Evolutionary conservation across 23 tunicate species (phyloP).

Genomic region (Botrylloides violaceus): DNA sequence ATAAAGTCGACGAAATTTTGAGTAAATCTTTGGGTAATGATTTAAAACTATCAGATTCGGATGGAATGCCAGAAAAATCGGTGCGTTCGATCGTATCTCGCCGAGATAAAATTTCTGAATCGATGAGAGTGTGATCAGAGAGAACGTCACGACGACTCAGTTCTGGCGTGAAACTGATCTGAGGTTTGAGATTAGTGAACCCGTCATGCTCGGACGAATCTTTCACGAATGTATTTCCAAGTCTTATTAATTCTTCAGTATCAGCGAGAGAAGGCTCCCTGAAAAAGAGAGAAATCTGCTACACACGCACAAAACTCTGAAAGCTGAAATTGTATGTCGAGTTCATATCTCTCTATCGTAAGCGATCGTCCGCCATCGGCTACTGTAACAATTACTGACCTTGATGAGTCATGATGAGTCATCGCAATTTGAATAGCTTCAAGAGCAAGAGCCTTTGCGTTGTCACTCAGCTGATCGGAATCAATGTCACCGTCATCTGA

Average conservation of each 20-base stretch:
- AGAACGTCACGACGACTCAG: not conserved
- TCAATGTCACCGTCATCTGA: conserved; percentile 77
- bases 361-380: too few species aligned
- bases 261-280: conserved; percentile 21
- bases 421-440: conserved; percentile 7
- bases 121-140: conserved; percentile 16
- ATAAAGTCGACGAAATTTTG: conserved; percentile 6
- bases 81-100: not conserved
- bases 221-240: conserved; percentile 18
- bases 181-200: conserved; percentile 13
- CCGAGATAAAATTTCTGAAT: not conserved
- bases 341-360: too few species aligned
- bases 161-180: not conserved
- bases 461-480: conserved; percentile 53
- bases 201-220: not conserved
- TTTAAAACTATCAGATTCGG: conserved; percentile 6
- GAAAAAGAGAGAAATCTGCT: not conserved
- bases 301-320: not conserved
- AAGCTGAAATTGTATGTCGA: not conserved
- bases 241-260: conserved; percentile 46
- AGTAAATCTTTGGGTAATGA: conserved; percentile 8
- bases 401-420: not conserved
- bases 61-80: conserved; percentile 1
- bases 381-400: too few species aligned
- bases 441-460: conserved; percentile 5